Evolutionary conservation across 2,888 invertebrate genomes (phyloP), one percentile per base, ranked within the genome.

Genomic region (Volucella zonaria): DNA sequence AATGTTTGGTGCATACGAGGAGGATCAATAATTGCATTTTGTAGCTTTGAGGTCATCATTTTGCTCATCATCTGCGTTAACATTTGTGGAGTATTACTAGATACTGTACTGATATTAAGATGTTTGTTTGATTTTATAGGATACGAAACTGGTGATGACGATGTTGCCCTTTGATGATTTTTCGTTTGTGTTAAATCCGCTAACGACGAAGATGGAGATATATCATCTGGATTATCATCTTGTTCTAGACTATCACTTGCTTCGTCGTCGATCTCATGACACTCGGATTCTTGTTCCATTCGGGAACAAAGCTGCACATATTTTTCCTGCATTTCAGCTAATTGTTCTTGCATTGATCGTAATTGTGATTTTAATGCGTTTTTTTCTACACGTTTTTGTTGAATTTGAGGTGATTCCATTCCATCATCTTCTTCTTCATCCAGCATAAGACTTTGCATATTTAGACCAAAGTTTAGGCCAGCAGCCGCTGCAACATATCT

Each of bases 301-400:
- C 96, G 94, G 89, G 96, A 96, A 91, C 96, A 96, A 89, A 97
- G 92, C 92, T 97, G 96, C 90, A 96, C 94, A 92, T 97, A 97
- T 91, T 97, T 96, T 90, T 97, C 96, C 93, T 97, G 97, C 96
- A 98, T 97, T 90, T 96, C 96, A 11, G 96, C 97, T 80, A 97
- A 92, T 92, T 97, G 97, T 89, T 97, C 96, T 92, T 97, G 96
- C 95, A 98, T 95, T 80, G 95, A 95, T 89, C 96, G 94, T 88
- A 97, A 92, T 92, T 97, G 97, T 82, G 95, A 95, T 92, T 97
- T 96, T 14, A 97, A 93, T 78, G 96, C 95, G 90, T 96, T 96
- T 91, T 97, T 97, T 92, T 97, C 96, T 89, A 96, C 96, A 88
- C 96, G 94, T 92, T 96, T 97, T 90, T 96, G 96, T 90, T 96